phyloP scores from a whole-genome alignment of 2,888 invertebrate species.

The Buathra laborator region DNA sequence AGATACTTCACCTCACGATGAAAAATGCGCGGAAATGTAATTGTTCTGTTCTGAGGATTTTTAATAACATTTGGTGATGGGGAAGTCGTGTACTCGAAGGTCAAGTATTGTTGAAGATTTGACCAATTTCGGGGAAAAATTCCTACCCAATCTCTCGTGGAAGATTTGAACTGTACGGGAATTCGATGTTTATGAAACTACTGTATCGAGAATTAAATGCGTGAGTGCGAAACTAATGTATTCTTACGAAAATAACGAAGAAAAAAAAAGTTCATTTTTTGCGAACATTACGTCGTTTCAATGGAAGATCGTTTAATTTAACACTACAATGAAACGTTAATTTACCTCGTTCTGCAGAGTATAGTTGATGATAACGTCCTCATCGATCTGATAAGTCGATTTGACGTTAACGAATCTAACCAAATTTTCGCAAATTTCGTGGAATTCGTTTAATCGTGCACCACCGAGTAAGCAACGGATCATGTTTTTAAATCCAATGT shows the following conservation, averaged over 20 bases:
- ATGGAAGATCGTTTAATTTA: background rate
- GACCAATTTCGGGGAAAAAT: slow-evolving; percentile 71
- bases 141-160: slow-evolving; percentile 72
- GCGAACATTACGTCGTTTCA: background rate
- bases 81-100: slow-evolving; percentile 70
- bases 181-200: background rate
- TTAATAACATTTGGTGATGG: slow-evolving; percentile 30
- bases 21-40: slow-evolving; percentile 63
- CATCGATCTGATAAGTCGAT: slow-evolving; percentile 61
- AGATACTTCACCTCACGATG: slow-evolving; percentile 63
- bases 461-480: slow-evolving; percentile 63
- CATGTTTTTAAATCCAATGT: slow-evolving; percentile 41
- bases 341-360: slow-evolving; percentile 65
- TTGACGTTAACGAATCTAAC: slow-evolving; percentile 67
- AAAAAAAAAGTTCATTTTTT: background rate
- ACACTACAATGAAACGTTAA: background rate
- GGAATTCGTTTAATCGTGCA: slow-evolving; percentile 54
- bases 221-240: too few species aligned
- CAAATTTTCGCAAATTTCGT: slow-evolving; percentile 57
- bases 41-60: slow-evolving; percentile 43
- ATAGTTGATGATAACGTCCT: slow-evolving; percentile 67
- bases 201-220: background rate
- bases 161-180: slow-evolving; percentile 65
- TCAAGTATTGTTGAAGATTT: slow-evolving; percentile 72
- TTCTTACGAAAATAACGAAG: too few species aligned